phyloP scores from a whole-genome alignment of 2,888 invertebrate genomes.

The Melolontha melolontha region DNA sequence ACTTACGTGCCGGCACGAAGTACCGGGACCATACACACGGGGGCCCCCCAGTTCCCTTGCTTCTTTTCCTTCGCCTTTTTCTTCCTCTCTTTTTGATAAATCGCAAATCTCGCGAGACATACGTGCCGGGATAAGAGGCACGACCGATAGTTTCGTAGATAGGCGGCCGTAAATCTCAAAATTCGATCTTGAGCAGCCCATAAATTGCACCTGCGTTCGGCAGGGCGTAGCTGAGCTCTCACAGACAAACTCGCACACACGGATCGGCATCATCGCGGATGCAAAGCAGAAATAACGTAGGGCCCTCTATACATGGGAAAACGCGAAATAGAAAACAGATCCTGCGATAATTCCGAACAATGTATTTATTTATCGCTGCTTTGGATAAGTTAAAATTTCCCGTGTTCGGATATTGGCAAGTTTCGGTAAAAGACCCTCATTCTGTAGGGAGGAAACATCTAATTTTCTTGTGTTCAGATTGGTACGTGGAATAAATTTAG shows the following conservation, averaged over 20 bases:
- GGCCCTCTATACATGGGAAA: conserved; percentile 45
- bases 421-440: not conserved
- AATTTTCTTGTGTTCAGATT: conserved; percentile 3
- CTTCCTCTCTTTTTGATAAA: conserved; percentile 60
- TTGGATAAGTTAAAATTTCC: conserved; percentile 42
- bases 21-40: not conserved
- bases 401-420: not conserved
- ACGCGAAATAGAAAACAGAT: conserved; percentile 59
- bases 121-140: conserved; percentile 62
- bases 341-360: conserved; percentile 60
- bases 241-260: conserved; percentile 43
- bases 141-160: conserved; percentile 65
- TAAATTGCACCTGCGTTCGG: conserved; percentile 66
- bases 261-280: conserved; percentile 58
- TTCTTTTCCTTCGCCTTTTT: not conserved
- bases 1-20: conserved; percentile 14
- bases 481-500: not conserved
- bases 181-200: conserved; percentile 66
- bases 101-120: conserved; percentile 62
- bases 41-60: conserved; percentile 5
- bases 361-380: conserved; percentile 60
- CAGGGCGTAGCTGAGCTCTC: conserved; percentile 40
- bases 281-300: conserved; percentile 55
- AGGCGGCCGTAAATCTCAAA: conserved; percentile 64
- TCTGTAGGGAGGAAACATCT: not conserved